Evolutionary conservation across 2,888 invertebrate species (phyloP).

Genomic region (Yponomeuta sedellus): DNA sequence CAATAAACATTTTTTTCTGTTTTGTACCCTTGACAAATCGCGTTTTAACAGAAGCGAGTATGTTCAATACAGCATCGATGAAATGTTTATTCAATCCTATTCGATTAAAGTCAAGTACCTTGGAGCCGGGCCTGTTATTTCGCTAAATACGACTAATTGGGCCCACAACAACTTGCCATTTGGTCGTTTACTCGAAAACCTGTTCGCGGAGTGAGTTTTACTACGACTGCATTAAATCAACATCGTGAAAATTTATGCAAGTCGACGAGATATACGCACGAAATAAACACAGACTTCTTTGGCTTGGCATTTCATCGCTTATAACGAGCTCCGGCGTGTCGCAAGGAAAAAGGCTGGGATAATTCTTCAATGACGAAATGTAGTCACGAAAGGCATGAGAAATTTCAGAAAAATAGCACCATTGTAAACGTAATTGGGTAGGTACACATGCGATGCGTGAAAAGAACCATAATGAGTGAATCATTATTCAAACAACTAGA

Average conservation of each 20-base stretch:
- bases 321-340: neutral
- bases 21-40: neutral
- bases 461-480: neutral
- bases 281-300: no score
- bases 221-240: neutral
- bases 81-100: neutral
- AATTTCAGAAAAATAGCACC: neutral
- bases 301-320: no score
- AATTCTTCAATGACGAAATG: neutral
- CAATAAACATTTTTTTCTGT: neutral
- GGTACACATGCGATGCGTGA: neutral
- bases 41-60: no score
- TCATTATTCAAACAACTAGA: neutral
- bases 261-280: neutral
- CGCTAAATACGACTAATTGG: constrained; percentile 1
- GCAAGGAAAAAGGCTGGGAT: neutral
- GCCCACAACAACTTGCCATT: neutral
- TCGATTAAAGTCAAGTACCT: neutral
- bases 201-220: neutral
- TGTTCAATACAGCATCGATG: neutral
- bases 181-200: neutral
- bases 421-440: neutral
- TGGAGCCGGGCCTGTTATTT: neutral
- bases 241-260: neutral
- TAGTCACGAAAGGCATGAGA: neutral